These are phyloP conservation scores for Hippasteria phrygiana DNA, from an alignment of 53 echinoderm and acorn worm genomes.

Conservation along the genomic window DNA sequence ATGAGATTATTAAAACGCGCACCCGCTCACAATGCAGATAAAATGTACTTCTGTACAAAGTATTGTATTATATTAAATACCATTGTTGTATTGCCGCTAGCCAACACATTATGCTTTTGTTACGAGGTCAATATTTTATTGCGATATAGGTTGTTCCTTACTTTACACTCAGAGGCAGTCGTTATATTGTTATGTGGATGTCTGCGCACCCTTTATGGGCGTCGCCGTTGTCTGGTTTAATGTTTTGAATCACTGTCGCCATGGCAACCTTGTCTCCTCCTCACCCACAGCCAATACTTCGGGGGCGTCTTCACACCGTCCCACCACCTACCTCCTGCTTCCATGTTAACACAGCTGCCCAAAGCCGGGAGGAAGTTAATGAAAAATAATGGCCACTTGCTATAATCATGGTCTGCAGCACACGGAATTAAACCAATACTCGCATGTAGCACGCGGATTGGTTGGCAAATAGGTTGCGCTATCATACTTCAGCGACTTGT, in stretches of 20 bases:
- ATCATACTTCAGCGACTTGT: too few species aligned
- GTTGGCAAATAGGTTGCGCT: too few species aligned
- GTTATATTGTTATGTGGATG: background rate
- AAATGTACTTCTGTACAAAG: too few species aligned
- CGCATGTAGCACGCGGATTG: too few species aligned
- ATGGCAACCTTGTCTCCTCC: slow-evolving; percentile 40
- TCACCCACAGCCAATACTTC: slow-evolving; percentile 3
- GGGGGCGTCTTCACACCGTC: slow-evolving; percentile 1
- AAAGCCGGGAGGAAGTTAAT: slow-evolving; percentile 23
- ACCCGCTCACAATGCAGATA: too few species aligned
- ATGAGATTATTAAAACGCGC: too few species aligned
- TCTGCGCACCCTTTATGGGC: background rate
- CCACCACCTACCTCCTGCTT: background rate
- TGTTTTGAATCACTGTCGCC: background rate
- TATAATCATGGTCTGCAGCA: background rate
- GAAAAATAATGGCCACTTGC: slow-evolving; percentile 30
- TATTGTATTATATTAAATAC: too few species aligned
- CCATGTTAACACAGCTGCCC: slow-evolving; percentile 25
- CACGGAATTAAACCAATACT: background rate
- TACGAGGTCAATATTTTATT: too few species aligned
- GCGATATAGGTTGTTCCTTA: too few species aligned
- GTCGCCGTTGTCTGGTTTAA: background rate
- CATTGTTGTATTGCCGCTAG: too few species aligned
- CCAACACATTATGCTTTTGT: too few species aligned
- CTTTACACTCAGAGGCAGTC: too few species aligned